Conservation (phyloP, 2,888 invertebrate species). For the Diabrotica balteata region DNA sequence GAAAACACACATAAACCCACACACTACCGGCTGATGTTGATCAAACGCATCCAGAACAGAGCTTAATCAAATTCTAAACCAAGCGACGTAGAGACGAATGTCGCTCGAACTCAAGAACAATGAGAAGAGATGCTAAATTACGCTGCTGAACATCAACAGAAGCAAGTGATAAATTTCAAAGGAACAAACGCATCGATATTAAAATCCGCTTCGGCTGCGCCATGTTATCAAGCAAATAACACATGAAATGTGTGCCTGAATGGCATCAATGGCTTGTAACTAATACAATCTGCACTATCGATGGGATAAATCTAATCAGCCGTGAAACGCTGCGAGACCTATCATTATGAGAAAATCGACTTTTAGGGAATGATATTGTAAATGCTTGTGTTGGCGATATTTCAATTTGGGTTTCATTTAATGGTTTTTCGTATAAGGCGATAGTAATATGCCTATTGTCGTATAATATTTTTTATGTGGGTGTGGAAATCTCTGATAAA, state of each 20-base stretch:
- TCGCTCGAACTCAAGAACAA: constrained; percentile 24
- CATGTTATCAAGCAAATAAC: constrained; percentile 42
- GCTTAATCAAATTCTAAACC: constrained; percentile 20
- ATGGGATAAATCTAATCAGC: constrained; percentile 49
- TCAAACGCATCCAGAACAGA: constrained; percentile 20
- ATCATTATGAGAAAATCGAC: constrained; percentile 36
- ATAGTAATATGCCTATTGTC: background rate
- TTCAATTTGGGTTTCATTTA: constrained; percentile 24
- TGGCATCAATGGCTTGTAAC: constrained; percentile 50
- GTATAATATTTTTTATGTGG: constrained; percentile 9
- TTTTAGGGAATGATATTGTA: constrained; percentile 26
- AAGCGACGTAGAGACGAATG: constrained; percentile 13
- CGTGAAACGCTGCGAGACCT: constrained; percentile 43
- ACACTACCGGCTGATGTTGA: background rate
- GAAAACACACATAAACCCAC: too few relatives aligned
- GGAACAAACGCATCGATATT: constrained; percentile 34
- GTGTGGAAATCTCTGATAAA: background rate
- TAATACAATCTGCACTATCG: constrained; percentile 50
- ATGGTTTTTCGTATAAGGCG: constrained; percentile 5
- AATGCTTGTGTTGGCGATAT: constrained; percentile 22
- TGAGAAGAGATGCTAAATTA: constrained; percentile 27
- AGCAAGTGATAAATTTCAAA: constrained; percentile 33
- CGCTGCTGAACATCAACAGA: constrained; percentile 28
- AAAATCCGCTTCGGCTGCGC: constrained; percentile 30
- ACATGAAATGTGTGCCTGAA: constrained; percentile 47